Evolutionary conservation across 2,797 vertebrate species (phyloP).

Genomic region (Delichon dasypus): DNA sequence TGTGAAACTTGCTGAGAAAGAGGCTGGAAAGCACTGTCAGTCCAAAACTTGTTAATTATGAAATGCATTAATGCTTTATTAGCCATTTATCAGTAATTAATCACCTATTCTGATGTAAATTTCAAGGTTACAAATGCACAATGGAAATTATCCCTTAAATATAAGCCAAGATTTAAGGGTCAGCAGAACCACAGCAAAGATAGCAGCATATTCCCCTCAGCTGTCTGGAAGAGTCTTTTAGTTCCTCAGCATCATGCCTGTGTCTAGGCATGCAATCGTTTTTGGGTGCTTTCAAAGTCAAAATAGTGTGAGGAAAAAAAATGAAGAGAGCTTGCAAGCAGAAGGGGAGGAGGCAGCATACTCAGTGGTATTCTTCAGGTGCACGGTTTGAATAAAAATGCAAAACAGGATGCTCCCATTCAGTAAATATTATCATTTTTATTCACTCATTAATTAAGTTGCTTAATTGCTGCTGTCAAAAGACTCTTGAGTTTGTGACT

Average conservation of each 20-base stretch:
- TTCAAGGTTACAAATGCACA: constrained; percentile 82
- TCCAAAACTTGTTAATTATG: constrained; percentile 82
- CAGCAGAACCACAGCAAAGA: constrained; percentile 40
- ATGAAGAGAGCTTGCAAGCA: neutral
- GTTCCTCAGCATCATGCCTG: neutral
- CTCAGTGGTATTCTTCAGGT: constrained; percentile 73
- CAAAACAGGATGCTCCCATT: constrained; percentile 83
- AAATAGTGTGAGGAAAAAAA: neutral
- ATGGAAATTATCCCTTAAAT: constrained; percentile 71
- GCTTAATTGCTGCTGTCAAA: constrained; percentile 88
- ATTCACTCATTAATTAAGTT: constrained; percentile 87
- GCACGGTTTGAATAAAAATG: constrained; percentile 80
- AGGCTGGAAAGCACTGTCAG: constrained; percentile 65
- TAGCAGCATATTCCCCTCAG: constrained; percentile 34
- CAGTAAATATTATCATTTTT: constrained; percentile 89
- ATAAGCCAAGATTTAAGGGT: constrained; percentile 42
- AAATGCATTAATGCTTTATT: constrained; percentile 88
- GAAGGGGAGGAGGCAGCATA: constrained; percentile 13
- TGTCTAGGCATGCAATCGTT: neutral
- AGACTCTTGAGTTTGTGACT: constrained; percentile 80
- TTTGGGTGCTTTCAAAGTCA: neutral
- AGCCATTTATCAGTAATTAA: constrained; percentile 90
- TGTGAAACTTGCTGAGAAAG: constrained; percentile 60
- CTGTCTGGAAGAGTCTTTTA: constrained; percentile 17
- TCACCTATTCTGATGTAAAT: constrained; percentile 87